Evolutionary conservation across 1,140 invertebrate genomes (phyloP), one percentile per base, ranked within the genome.

Genomic region (Oryzaephilus surinamensis): DNA sequence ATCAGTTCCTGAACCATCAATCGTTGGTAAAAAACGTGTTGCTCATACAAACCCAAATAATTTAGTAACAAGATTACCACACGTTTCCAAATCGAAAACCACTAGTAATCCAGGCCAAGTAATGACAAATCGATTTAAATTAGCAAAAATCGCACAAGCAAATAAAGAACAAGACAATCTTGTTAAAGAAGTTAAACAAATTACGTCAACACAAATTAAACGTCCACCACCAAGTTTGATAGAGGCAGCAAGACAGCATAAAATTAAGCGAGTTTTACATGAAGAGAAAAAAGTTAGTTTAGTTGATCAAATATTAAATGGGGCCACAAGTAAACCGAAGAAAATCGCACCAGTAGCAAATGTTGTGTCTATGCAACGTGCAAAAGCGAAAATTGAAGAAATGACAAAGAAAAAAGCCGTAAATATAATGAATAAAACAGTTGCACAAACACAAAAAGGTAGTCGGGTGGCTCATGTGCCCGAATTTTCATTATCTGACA

Each of bases 401-500:
- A 46, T 70, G 16, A 50, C 50, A 7, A 41, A 56, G 19, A 16
- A 23, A 6, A 58, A 53, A 19, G 59, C 62, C 2, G 33, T 57
- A 2, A 69, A 67, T 34, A 36, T 45, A 5, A 51, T 66, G 4
- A 51, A 45, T 7, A 72, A 70, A 43, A 84, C 81, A 2, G 54
- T 66, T 7, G 69, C 75, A 3, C 80, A 84, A 60, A 84, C 79
- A 1, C 62, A 73, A 3, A 87, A 84, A 62, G 72, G 76, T 10
- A 63, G 68, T 18, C 67, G 84, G 38, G 64, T 84, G 15, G 84
- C 85, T 11, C 85, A 89, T 52, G 48, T 71, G 19, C 74, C 76
- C 4, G 68, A 70, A 58, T 35, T 55, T 19, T 50, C 49, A 13
- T 36, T 59, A 20, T 38, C 27, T 5, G 47, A 61, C 43, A 52